Evolutionary conservation across 1,140 invertebrate genomes (phyloP).

Genomic region (Drosophila melanica): DNA sequence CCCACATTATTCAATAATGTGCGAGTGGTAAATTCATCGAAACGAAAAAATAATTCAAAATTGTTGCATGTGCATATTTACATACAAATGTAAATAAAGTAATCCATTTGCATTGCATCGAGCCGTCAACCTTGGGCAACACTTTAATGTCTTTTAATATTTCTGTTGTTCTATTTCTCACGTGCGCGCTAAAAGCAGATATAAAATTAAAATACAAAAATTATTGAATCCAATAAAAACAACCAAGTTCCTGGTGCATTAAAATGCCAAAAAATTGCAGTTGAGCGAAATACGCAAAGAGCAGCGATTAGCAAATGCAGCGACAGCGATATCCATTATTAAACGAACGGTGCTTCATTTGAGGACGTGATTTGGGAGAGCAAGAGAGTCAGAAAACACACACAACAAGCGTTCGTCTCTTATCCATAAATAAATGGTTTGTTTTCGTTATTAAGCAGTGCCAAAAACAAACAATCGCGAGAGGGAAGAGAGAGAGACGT

Average conservation of each 20-base stretch:
- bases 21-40: constrained; percentile 12
- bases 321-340: constrained; percentile 13
- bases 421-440: constrained; percentile 35
- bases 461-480: constrained; percentile 5
- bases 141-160: constrained; percentile 56
- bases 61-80: background rate
- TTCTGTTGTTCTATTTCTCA: constrained; percentile 73
- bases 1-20: constrained; percentile 16
- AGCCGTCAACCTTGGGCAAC: constrained; percentile 35
- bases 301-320: constrained; percentile 12
- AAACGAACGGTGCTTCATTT: background rate
- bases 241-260: constrained; percentile 39
- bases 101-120: constrained; percentile 12
- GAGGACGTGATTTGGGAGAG: constrained; percentile 19
- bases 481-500: constrained; percentile 5
- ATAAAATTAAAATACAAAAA: constrained; percentile 24
- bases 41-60: background rate
- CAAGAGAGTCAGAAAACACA: constrained; percentile 20
- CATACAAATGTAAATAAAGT: constrained; percentile 2
- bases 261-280: constrained; percentile 13
- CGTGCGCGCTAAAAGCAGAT: constrained; percentile 41
- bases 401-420: constrained; percentile 12
- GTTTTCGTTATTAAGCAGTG: constrained; percentile 33
- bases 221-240: constrained; percentile 17
- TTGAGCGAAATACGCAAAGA: constrained; percentile 24